Evolutionary conservation across 2,888 invertebrate species (phyloP).

Genomic region (Bimastos eiseni): DNA sequence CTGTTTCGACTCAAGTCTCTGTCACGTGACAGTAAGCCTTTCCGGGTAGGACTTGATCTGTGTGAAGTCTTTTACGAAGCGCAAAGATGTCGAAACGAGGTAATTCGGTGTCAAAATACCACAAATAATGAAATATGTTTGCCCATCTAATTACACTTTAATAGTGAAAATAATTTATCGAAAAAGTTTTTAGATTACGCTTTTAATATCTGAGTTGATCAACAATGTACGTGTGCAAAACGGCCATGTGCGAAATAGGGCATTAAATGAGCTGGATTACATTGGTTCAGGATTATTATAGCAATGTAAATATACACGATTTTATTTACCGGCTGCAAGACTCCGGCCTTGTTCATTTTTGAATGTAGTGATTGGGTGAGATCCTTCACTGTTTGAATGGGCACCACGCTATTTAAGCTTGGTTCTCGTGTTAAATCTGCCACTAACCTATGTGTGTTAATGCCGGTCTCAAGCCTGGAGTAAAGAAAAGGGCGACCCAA

Average conservation of each 20-base stretch:
- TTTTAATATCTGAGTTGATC: not conserved
- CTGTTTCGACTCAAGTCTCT: not conserved
- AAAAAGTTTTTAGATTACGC: not conserved
- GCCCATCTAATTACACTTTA: not conserved
- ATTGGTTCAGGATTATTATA: not conserved
- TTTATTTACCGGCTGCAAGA: no score
- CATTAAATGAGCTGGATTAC: not conserved
- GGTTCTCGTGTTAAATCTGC: no score
- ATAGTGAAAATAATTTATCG: not conserved
- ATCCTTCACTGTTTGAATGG: no score
- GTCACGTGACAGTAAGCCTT: not conserved
- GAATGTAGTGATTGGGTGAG: no score
- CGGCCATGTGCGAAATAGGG: not conserved
- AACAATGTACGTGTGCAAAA: not conserved
- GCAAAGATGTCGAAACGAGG: not conserved
- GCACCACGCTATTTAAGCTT: no score
- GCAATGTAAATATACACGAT: no score
- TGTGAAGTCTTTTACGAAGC: not conserved
- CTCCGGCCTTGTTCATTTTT: no score
- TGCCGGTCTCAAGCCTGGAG: no score
- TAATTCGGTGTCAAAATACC: not conserved
- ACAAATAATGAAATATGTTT: not conserved
- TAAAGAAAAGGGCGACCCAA: no score
- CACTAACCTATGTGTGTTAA: no score
- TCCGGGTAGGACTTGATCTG: not conserved